Conservation (phyloP, 2,888 invertebrate species). For the Mythimna loreyi region DNA sequence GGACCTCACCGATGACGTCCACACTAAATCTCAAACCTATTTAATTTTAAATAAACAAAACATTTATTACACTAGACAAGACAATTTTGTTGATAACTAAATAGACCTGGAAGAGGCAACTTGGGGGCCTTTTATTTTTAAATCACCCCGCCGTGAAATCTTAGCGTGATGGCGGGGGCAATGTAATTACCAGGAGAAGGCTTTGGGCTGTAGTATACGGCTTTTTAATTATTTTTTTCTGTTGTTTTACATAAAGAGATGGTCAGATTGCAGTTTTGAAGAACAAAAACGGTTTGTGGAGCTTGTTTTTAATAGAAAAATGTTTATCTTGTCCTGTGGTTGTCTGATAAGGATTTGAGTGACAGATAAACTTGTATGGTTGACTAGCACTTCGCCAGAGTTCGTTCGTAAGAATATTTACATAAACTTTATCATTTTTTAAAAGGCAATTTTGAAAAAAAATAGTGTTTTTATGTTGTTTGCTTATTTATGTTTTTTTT, state of each 20-base stretch:
- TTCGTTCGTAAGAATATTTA: no score
- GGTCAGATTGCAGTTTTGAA: conserved; percentile 45
- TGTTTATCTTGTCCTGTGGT: background rate
- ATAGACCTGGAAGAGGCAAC: conserved; percentile 66
- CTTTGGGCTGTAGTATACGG: conserved; percentile 34
- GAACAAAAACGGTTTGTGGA: conserved; percentile 2
- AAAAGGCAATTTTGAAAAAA: no score
- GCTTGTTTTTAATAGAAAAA: background rate
- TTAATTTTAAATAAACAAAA: conserved; percentile 60
- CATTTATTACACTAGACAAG: conserved; percentile 64
- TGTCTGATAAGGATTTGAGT: background rate
- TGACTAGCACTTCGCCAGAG: no score
- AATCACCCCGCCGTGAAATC: conserved; percentile 70
- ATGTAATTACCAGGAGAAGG: conserved; percentile 65
- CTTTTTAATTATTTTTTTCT: conserved; percentile 60
- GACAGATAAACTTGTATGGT: background rate
- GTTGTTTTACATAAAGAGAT: conserved; percentile 45
- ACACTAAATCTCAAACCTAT: conserved; percentile 37
- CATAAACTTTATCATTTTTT: no score
- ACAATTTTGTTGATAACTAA: conserved; percentile 67
- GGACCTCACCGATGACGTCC: conserved; percentile 11
- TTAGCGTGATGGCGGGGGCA: conserved; percentile 61
- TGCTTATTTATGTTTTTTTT: no score
- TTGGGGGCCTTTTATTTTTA: conserved; percentile 72
- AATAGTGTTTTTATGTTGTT: no score